Percentiles rank a stretch among this genome's conserved stretches.
These are phyloP conservation scores for Macrosoma leucophasiata DNA, from an alignment of 2,888 invertebrate genomes.

Conservation along the genomic window DNA sequence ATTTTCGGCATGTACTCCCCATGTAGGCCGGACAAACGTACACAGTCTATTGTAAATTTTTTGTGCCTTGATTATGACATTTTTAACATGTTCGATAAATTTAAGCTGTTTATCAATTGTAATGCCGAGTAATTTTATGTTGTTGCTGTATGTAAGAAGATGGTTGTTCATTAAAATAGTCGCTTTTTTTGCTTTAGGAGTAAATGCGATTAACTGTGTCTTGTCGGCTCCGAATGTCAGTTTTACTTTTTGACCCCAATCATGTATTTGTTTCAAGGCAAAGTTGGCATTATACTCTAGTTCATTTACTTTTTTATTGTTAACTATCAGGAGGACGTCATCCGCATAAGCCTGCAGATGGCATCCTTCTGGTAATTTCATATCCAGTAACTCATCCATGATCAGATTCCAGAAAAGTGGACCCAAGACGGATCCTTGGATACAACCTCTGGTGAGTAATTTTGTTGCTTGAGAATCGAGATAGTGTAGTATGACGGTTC, in stretches of 20 bases:
- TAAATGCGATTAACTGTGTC: slow-evolving; percentile 1
- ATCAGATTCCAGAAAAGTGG: not conserved
- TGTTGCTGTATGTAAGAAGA: no score
- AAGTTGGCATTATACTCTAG: not conserved
- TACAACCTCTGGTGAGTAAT: not conserved
- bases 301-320: no score
- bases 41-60: not conserved
- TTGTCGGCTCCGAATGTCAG: not conserved
- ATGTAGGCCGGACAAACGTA: not conserved
- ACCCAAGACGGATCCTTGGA: not conserved
- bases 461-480: not conserved
- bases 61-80: no score
- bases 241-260: not conserved
- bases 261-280: not conserved
- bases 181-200: not conserved
- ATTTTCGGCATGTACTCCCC: not conserved
- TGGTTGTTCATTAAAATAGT: not conserved
- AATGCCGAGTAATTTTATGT: not conserved
- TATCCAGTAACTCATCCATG: not conserved
- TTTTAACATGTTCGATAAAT: not conserved
- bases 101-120: not conserved
- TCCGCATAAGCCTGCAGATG: slow-evolving; percentile 11
- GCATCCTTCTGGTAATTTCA: not conserved
- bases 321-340: slow-evolving; percentile 8
- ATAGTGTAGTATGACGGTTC: not conserved